Evolutionary conservation across 2,113 vertebrate species (phyloP), one percentile per base, ranked within the genome.

Genomic region (Hoplias malabaricus): DNA sequence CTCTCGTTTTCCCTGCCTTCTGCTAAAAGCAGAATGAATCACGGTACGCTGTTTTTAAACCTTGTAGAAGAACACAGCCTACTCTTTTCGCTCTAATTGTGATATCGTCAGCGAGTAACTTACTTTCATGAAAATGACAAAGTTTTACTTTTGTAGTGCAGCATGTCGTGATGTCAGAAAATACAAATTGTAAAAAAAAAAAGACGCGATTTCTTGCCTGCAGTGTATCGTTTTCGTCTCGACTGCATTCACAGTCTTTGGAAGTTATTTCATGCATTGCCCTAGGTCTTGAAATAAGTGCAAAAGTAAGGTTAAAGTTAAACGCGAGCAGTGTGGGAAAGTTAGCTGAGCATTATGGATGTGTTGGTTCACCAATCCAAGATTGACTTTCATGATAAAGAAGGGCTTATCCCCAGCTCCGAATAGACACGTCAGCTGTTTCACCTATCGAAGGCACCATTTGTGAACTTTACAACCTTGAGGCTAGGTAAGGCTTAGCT

Each of bases 391-490:
- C 34, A 48, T 33, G 23, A 36, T 68, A 74, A 23, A 80, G 25
- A 50, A n/a, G 31, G 43, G 8, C 34, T 75, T 72, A 82, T 59
- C 54, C 66, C 63, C 61, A 76, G 46, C 62, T 72, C 50, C 69
- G 76, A 75, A 84, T 80, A 83, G 79, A 86, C 69, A 84, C 87
- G 82, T 85, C 81, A 84, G 79, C 75, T 77, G 53, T 61, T 63
- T 16, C 72, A 71, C 65, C 75, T 84, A 82, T 73, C 68, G 67
- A 53, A 56, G 74, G 62, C 38, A 78, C 82, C 43, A 78, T 75
- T 23, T 84, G 73, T 84, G 81, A 84, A 80, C 80, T 87, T 77
- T 87, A 80, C 84, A 90, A 84, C 75, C 82, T 84, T 82, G 65
- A 86, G 88, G 84, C 85, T 85, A 83, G 79, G 78, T 71, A 80